Percentiles rank a stretch among this genome's conserved stretches.
Conservation (phyloP, 2,888 invertebrate genomes). For the Aleiodes testaceus region DNA sequence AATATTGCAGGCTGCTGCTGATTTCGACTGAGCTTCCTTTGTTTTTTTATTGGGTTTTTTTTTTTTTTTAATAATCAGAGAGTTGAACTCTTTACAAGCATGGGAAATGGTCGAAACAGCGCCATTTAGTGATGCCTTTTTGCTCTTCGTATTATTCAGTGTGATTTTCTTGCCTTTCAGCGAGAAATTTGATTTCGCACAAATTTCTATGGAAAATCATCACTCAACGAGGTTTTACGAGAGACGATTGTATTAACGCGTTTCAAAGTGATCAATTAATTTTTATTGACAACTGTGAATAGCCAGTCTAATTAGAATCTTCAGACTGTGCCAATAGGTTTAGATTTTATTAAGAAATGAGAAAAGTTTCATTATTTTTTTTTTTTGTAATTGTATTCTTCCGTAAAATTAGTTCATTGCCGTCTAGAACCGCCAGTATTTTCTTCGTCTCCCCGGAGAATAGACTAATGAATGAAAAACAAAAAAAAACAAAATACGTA, state of each 20-base stretch:
- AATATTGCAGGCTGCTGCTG: slow-evolving; percentile 18
- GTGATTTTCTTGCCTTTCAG: no score
- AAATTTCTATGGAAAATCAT: no score
- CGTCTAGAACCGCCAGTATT: slow-evolving; percentile 47
- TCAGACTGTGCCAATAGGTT: slow-evolving; percentile 30
- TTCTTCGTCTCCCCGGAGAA: slow-evolving; percentile 46
- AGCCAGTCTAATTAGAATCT: slow-evolving; percentile 36
- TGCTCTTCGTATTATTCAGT: not conserved
- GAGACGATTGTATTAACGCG: slow-evolving; percentile 1
- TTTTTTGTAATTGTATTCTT: slow-evolving; percentile 25
- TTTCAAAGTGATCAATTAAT: slow-evolving; percentile 25
- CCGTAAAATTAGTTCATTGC: slow-evolving; percentile 23
- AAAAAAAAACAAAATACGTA: not conserved
- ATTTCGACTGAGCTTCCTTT: slow-evolving; percentile 28
- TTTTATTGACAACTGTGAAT: slow-evolving; percentile 23
- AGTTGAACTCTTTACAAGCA: not conserved
- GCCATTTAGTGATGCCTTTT: slow-evolving; percentile 8
- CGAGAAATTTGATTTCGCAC: no score
- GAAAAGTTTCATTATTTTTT: not conserved
- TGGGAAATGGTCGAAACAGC: slow-evolving; percentile 2
- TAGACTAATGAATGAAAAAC: slow-evolving; percentile 42
- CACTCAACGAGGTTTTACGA: not conserved
- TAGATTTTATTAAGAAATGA: slow-evolving; percentile 1
- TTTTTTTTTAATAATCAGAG: not conserved
- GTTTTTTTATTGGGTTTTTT: slow-evolving; percentile 16